A percentile compares a stretch with the other conserved stretches of the same genome.
These are phyloP conservation scores for mouse (Mus musculus) DNA, from an alignment of 2,113 vertebrate species.

Conservation along the genomic window DNA sequence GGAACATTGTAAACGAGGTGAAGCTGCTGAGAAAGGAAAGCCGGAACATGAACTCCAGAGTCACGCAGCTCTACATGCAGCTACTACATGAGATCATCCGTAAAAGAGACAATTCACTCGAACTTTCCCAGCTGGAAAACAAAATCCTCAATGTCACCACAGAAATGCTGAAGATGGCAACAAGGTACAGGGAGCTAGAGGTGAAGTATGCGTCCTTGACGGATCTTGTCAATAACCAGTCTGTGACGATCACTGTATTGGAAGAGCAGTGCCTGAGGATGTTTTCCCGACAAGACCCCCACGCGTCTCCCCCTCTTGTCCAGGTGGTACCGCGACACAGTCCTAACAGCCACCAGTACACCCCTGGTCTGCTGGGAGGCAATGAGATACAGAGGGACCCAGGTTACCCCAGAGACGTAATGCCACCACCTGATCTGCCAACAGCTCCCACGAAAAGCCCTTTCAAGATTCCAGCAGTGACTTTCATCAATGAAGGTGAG, in stretches of 20 bases:
- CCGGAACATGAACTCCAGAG: slow-evolving; percentile 98
- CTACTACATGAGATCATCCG: slow-evolving; percentile 98
- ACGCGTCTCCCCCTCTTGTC: slow-evolving; percentile 93
- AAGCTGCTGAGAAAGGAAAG: slow-evolving; percentile 98
- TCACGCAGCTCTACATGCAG: slow-evolving; percentile 99
- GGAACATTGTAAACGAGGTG: slow-evolving; percentile 97
- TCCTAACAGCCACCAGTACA: slow-evolving; percentile 91
- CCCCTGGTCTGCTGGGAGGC: slow-evolving; percentile 84
- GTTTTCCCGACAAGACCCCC: slow-evolving; percentile 90
- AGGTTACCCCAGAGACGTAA: slow-evolving; percentile 89
- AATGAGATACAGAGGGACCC: slow-evolving; percentile 97
- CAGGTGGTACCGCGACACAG: slow-evolving; percentile 96
- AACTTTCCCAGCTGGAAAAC: slow-evolving; percentile 97
- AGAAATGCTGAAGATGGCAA: slow-evolving; percentile 95
- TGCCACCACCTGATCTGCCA: slow-evolving; percentile 87
- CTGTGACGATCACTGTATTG: slow-evolving; percentile 91
- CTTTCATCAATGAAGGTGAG: slow-evolving; percentile 94
- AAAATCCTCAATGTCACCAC: slow-evolving; percentile 97
- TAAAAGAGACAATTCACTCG: slow-evolving; percentile 97
- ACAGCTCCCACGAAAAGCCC: slow-evolving; percentile 91
- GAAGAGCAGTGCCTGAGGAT: slow-evolving; percentile 95
- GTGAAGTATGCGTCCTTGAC: slow-evolving; percentile 92
- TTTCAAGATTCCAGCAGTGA: slow-evolving; percentile 91
- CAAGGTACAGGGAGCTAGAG: slow-evolving; percentile 95
- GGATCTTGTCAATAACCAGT: slow-evolving; percentile 97